Evolutionary conservation across 2,113 vertebrate genomes (phyloP).

Genomic region (Paraplagusia blochii): DNA sequence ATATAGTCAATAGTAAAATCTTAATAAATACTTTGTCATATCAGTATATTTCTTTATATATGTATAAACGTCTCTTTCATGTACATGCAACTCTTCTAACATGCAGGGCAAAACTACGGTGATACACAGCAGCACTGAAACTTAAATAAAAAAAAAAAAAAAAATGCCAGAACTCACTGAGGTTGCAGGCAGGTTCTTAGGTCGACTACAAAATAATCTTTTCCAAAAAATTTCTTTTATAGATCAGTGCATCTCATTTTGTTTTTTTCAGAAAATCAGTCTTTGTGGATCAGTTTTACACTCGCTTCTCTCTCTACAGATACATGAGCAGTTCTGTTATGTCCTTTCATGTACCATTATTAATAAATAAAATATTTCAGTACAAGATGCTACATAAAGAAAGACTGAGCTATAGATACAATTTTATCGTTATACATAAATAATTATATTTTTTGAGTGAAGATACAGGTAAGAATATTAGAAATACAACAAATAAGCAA

Average conservation of each 20-base stretch:
- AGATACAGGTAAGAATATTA: constrained; percentile 30
- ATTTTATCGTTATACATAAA: constrained; percentile 28
- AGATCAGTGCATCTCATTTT: constrained; percentile 35
- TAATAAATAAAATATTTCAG: constrained; percentile 34
- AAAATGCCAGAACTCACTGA: constrained; percentile 20
- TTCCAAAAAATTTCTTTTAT: constrained; percentile 50
- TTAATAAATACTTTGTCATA: constrained; percentile 36
- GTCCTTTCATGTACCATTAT: constrained; percentile 29
- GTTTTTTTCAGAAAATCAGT: not conserved
- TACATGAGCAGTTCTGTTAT: constrained; percentile 29
- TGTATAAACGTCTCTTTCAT: constrained; percentile 19
- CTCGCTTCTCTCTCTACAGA: constrained; percentile 10
- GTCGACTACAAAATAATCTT: constrained; percentile 13
- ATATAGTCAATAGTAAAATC: constrained; percentile 38
- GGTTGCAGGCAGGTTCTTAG: constrained; percentile 7
- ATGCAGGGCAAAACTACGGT: constrained; percentile 65
- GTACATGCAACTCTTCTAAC: constrained; percentile 60
- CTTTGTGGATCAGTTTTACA: constrained; percentile 32
- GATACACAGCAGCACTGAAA: constrained; percentile 43
- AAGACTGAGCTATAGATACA: constrained; percentile 8
- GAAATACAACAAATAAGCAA: not conserved
- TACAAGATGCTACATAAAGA: constrained; percentile 20
- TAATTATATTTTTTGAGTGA: constrained; percentile 11
- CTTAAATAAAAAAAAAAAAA: constrained; percentile 48
- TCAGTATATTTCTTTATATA: constrained; percentile 39